phyloP scores from a whole-genome alignment of 2,113 vertebrate species.

The Loxodonta africana region DNA sequence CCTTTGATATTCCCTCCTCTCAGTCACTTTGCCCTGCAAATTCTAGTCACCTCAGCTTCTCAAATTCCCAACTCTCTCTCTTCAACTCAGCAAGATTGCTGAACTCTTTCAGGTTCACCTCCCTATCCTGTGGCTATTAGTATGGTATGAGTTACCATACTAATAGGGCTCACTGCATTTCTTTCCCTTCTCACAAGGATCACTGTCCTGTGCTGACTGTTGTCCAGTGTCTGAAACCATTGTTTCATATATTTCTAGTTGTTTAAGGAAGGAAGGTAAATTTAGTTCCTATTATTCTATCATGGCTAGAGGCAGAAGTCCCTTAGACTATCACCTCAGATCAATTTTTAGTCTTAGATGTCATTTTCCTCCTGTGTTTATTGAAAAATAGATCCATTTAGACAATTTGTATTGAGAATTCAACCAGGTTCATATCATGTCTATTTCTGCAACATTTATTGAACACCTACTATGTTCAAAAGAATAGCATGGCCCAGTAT shows the following conservation, averaged over 20 bases:
- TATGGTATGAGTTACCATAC: not conserved
- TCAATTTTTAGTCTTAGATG: constrained; percentile 1
- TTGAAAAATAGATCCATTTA: constrained; percentile 22
- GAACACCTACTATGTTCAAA: not conserved
- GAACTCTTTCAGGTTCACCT: not conserved
- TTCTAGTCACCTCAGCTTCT: not conserved
- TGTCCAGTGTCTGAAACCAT: not conserved
- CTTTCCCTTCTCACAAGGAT: not conserved
- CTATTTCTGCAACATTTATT: not conserved
- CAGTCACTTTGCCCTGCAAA: not conserved
- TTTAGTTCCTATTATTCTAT: not conserved
- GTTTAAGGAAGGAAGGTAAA: constrained; percentile 17
- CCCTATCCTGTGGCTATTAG: not conserved
- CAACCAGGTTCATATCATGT: not conserved
- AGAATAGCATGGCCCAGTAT: not conserved
- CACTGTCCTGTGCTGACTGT: not conserved
- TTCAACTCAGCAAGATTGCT: not conserved
- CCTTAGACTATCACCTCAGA: not conserved
- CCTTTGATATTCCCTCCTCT: not conserved
- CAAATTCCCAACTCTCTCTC: not conserved
- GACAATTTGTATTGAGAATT: constrained; percentile 29
- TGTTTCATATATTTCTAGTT: not conserved
- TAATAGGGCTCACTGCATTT: not conserved
- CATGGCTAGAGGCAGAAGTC: not conserved
- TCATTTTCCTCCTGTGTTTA: constrained; percentile 1